Evolutionary conservation across 2,113 vertebrate genomes (phyloP), one percentile per base, ranked within the genome.

Genomic region (Genyomyrus donnyi): DNA sequence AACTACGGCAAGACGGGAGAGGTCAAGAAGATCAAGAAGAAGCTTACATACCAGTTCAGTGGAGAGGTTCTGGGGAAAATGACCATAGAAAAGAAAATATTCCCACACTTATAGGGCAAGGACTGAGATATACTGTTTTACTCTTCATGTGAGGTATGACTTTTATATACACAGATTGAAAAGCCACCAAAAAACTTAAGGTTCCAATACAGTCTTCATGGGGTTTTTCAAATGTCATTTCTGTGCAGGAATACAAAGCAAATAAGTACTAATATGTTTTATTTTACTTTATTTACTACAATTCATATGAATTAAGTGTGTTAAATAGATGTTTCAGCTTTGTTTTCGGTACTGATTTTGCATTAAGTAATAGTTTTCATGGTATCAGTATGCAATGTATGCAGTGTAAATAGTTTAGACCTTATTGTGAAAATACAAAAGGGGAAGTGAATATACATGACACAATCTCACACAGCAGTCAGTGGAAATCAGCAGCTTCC

Each of bases 1-100:
- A 99, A 99, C 96, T 99, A 99, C 0, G 98, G 98, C 95, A 99
- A 99, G 95, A 99, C 98, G 1, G 98, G 98, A 31, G 98, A 99
- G 94, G 98, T 99, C 90, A 98, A 97, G 92, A 99, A 99, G 94
- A 97, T 99, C 46, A 99, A 99, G 96, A 99, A 99, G 95, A 99
- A 99, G 96, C 94, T 99, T 93, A 99, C 98, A 0, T 99, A 99
- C 93, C 98, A 99, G 96, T 99, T 99, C 96, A 99, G 98, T 27
- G 98, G 97, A 45, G 98, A 99, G 93, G 98, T 99, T 88, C 96
- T 99, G 94, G 98, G 97, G 93, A 98, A 97, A 90, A 95, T 90
- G 91, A 93, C 95, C 94, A 92, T 93, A 31, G 97, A 98, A 86
- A 97, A 98, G 92, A 98, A 97, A 94, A 87, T 95, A 90, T 99